These are phyloP conservation scores for Conopomorpha cramerella DNA, from an alignment of 1,140 invertebrate species.

Conservation along the genomic window DNA sequence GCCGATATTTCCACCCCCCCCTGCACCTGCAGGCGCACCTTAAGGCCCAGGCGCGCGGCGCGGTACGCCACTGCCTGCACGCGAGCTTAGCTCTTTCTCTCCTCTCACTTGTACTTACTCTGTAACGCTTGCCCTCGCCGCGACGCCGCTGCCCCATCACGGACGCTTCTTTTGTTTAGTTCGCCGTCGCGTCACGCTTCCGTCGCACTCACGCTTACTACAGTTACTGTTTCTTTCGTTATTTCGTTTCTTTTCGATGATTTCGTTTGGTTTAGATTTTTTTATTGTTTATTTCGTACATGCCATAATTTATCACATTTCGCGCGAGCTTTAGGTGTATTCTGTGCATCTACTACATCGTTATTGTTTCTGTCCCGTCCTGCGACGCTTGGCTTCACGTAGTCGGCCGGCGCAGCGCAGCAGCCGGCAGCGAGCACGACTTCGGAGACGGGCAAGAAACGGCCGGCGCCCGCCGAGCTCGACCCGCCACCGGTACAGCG, in stretches of 20 bases:
- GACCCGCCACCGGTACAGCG: constrained; percentile 51
- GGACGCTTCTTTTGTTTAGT: constrained; percentile 51
- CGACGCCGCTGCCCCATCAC: constrained; percentile 54
- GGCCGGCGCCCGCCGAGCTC: constrained; percentile 50
- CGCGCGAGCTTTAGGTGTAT: constrained; percentile 60
- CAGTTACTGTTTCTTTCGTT: too few species aligned
- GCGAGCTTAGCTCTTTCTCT: constrained; percentile 54
- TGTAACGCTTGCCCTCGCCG: constrained; percentile 35
- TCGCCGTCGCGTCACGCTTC: constrained; percentile 50
- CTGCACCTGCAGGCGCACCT: constrained; percentile 98
- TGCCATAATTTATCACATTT: constrained; percentile 58
- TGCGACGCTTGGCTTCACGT: constrained; percentile 60
- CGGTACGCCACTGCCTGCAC: constrained; percentile 80
- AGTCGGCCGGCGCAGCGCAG: constrained; percentile 52
- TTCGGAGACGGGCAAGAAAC: constrained; percentile 51
- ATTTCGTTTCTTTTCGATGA: too few species aligned
- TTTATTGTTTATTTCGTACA: constrained; percentile 52
- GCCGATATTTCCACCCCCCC: constrained; percentile 97
- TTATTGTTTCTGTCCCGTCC: constrained; percentile 60
- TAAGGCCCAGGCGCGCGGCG: constrained; percentile 95
- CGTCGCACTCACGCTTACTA: constrained; percentile 60
- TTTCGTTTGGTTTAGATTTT: constrained; percentile 11
- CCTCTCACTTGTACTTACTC: constrained; percentile 53
- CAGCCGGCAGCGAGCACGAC: constrained; percentile 44
- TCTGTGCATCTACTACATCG: constrained; percentile 61